phyloP scores from a whole-genome alignment of 2,113 vertebrate genomes.

The Leiothrix lutea region DNA sequence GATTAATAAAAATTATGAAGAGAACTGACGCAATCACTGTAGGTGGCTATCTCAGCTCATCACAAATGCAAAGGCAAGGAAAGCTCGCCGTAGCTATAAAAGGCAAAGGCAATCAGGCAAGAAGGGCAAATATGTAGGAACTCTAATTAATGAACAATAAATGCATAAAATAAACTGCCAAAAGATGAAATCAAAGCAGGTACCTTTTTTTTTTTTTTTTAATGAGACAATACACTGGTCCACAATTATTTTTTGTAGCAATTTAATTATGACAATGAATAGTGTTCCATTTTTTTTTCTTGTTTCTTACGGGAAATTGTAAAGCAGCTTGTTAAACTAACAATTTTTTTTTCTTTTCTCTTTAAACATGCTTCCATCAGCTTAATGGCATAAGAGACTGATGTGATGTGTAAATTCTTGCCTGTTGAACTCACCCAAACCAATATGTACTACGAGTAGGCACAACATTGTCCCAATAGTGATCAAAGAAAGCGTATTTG shows the following conservation, averaged over 20 bases:
- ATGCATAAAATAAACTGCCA: constrained; percentile 49
- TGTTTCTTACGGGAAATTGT: not conserved
- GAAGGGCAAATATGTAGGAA: constrained; percentile 62
- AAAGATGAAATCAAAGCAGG: constrained; percentile 45
- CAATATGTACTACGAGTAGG: not conserved
- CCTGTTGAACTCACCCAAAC: not conserved
- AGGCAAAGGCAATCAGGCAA: constrained; percentile 59
- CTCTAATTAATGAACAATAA: constrained; percentile 54
- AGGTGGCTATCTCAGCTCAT: constrained; percentile 55
- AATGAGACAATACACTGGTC: constrained; percentile 1
- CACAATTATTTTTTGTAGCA: constrained; percentile 32
- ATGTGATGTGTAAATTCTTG: not conserved
- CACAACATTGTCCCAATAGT: not conserved
- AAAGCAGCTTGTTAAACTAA: not conserved
- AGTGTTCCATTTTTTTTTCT: not conserved
- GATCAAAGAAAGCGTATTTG: not conserved
- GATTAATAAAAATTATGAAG: constrained; percentile 54
- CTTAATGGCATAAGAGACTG: not conserved
- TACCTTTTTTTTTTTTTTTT: not conserved
- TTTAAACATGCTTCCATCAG: not conserved
- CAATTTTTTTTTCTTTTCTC: not conserved
- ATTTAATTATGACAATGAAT: constrained; percentile 32
- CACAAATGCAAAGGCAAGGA: constrained; percentile 49
- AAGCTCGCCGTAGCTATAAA: constrained; percentile 41
- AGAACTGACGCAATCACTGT: constrained; percentile 46